Conservation (phyloP, 2,113 vertebrate species). For the Morone chrysops region DNA sequence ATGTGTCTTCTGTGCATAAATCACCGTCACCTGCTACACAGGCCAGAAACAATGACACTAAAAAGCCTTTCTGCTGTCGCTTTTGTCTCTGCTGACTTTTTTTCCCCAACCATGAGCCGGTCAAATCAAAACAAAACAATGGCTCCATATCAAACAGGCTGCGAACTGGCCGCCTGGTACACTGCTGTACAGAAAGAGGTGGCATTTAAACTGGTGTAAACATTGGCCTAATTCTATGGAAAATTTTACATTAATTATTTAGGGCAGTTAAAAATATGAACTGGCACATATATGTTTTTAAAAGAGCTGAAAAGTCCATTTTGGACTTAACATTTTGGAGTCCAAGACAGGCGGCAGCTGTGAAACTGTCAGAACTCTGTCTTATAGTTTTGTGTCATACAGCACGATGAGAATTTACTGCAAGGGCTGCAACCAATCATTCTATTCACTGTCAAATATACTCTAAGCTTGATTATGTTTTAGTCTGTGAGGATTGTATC, state of each 20-base stretch:
- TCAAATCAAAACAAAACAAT: conserved; percentile 49
- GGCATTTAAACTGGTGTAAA: conserved; percentile 24
- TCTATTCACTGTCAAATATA: neutral
- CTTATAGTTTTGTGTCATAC: neutral
- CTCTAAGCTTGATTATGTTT: neutral
- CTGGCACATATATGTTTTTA: neutral
- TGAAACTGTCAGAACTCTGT: neutral
- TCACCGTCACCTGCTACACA: neutral
- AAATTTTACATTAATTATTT: conserved; percentile 1
- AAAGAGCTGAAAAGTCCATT: neutral
- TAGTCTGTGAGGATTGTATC: neutral
- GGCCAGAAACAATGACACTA: conserved; percentile 14
- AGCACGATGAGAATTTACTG: neutral
- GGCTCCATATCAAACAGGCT: conserved; percentile 18
- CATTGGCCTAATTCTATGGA: conserved; percentile 16
- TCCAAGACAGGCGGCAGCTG: neutral
- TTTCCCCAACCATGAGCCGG: conserved; percentile 16
- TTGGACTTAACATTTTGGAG: neutral
- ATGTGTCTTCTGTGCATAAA: conserved; percentile 27
- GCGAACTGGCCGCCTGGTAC: neutral
- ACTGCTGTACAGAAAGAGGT: neutral
- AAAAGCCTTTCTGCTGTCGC: conserved; percentile 28
- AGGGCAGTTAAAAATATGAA: conserved; percentile 13
- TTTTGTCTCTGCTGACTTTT: conserved; percentile 37
- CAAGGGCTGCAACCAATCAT: neutral